phyloP scores from a whole-genome alignment of 2,113 vertebrate genomes.

The Syrmaticus mikado region DNA sequence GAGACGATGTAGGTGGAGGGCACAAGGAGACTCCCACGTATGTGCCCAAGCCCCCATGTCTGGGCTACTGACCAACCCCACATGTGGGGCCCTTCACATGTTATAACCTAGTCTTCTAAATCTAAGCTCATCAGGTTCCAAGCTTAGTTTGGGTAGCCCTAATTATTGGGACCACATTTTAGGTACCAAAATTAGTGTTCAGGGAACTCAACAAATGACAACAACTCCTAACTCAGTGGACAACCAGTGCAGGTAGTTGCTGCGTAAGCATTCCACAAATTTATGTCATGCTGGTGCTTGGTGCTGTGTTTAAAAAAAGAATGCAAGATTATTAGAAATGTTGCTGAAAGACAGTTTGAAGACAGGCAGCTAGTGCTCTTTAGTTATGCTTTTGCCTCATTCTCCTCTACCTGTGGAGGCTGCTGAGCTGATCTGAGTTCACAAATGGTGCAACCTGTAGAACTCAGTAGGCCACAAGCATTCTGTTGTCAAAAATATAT shows the following conservation, averaged over 20 bases:
- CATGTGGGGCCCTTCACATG: fast-evolving
- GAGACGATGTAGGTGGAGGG: fast-evolving
- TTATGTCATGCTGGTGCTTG: background rate
- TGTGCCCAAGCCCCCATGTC: background rate
- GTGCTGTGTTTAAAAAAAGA: background rate
- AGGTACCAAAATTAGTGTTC: background rate
- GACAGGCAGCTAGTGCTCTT: background rate
- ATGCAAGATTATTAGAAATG: background rate
- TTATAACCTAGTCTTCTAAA: background rate
- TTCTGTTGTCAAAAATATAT: background rate
- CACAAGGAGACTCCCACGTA: fast-evolving
- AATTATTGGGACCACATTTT: background rate
- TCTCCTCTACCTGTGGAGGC: background rate
- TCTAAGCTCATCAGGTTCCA: background rate
- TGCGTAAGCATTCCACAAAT: background rate
- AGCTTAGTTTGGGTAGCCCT: background rate
- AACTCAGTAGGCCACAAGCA: background rate
- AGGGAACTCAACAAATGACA: background rate
- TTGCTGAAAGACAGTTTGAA: background rate
- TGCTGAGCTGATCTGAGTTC: background rate
- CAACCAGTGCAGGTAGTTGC: background rate
- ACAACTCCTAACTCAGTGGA: background rate
- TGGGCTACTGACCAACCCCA: background rate
- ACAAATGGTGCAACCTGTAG: background rate
- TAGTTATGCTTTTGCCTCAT: background rate